Evolutionary conservation across 2,888 invertebrate species (phyloP), one percentile per base, ranked within the genome.

Genomic region (Lasius platythorax): DNA sequence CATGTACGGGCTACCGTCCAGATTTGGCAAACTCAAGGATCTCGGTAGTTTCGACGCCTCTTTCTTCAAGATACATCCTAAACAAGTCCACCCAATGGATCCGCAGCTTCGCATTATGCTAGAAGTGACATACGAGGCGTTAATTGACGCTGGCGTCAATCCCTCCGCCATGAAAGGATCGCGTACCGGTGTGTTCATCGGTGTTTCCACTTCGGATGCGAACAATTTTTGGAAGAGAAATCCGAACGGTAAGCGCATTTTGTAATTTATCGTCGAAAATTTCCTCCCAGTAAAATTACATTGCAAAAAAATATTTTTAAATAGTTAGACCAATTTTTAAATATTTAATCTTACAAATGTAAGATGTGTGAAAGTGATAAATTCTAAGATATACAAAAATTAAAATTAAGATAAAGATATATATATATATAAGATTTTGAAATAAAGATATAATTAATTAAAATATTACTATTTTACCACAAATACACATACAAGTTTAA

Each of bases 161-260:
- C 99, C 99, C 12, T 95, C 96, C 78, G 97, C 97, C 90, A 95
- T 99, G 75, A 96, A 98, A 91, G 99, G 99, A 79, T 96, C 97
- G 12, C 97, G 97, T 93, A 99, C 99, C 73, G 99, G 99, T 87
- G 99, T 99, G 2, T 99, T 97, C 95, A 97, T 99, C 89, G 99
- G 99, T 85, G 98, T 98, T n/a, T 98, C 98, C 83, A 97, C 97
- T 87, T 97, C 97, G 33, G 99, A 99, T 95, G 97, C 98, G n/a
- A 98, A 98, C 92, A 98, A 99, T 93, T 97, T 97, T 92, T 98
- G 98, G 97, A 97, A 98, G 37, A 95, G 95, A 72, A 98, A 98
- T 95, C 97, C 98, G 23, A 98, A 97, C 94, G 98, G 98, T 92
- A 64, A 2, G 76, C 83, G 40, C 23, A 46, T 63, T 43, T 56